phyloP scores from a whole-genome alignment of 2,888 invertebrate species.

The Embidobia sp. region DNA sequence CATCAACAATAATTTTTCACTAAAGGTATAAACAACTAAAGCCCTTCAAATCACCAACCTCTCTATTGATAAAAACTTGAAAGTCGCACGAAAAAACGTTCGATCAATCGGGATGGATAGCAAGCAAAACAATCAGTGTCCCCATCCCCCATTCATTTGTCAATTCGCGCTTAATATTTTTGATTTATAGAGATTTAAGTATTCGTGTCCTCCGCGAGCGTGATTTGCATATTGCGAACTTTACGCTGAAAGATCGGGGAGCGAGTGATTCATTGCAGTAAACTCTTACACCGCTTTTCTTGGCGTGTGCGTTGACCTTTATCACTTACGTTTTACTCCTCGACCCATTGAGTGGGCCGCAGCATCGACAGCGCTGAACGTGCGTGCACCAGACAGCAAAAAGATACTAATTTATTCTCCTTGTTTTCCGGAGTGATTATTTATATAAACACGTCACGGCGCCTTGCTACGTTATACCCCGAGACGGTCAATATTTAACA shows the following conservation, averaged over 20 bases:
- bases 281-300: conserved; percentile 52
- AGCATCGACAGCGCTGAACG: conserved; percentile 28
- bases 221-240: conserved; percentile 52
- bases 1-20: too few species aligned
- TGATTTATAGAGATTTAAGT: conserved; percentile 50
- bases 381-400: conserved; percentile 49
- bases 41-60: too few species aligned
- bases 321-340: conserved; percentile 44
- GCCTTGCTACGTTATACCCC: too few species aligned
- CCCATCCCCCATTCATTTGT: conserved; percentile 50
- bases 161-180: conserved; percentile 32
- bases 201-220: conserved; percentile 24
- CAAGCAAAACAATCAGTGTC: too few species aligned
- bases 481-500: neutral
- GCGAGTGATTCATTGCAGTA: conserved; percentile 49
- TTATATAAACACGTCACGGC: conserved; percentile 46
- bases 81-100: too few species aligned
- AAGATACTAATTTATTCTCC: conserved; percentile 55
- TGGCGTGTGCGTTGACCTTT: conserved; percentile 56
- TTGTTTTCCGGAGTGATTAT: conserved; percentile 54
- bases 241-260: conserved; percentile 42
- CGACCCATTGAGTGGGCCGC: conserved; percentile 44
- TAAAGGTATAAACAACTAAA: too few species aligned
- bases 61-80: too few species aligned
- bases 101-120: too few species aligned